Percentiles rank a stretch among this genome's conserved stretches.
Conservation (phyloP, 1,140 invertebrate genomes). For the Drusus annulatus region DNA sequence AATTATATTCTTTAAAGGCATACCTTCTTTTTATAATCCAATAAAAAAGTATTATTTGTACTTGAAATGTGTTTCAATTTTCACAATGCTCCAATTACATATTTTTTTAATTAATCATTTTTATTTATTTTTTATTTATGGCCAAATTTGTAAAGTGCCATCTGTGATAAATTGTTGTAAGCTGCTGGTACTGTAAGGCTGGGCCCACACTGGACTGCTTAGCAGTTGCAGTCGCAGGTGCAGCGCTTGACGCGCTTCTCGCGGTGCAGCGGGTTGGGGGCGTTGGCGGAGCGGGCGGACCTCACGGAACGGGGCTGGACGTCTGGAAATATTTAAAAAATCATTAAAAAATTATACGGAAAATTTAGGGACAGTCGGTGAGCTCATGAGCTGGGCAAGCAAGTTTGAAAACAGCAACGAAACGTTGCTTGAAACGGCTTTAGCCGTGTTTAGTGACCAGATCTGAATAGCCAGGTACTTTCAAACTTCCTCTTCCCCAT, state of each 20-base stretch:
- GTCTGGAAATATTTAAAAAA: conserved; percentile 66
- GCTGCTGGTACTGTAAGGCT: not conserved
- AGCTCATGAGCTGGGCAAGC: no score
- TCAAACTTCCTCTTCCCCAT: no score
- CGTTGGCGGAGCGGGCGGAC: conserved; percentile 66
- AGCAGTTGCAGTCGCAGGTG: conserved; percentile 76
- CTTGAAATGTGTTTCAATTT: conserved; percentile 3
- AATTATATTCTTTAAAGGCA: not conserved
- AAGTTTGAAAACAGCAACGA: no score
- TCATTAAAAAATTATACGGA: no score
- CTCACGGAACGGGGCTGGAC: conserved; percentile 77
- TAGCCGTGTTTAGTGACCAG: no score
- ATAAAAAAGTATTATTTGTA: not conserved
- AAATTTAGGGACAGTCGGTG: no score
- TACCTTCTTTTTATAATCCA: no score
- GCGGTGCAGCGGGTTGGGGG: conserved; percentile 60
- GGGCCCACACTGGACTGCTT: conserved; percentile 52
- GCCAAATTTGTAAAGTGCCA: not conserved
- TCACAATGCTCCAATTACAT: not conserved
- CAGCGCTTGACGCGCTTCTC: conserved; percentile 76
- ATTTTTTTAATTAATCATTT: not conserved
- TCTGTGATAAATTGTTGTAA: not conserved
- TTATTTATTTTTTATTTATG: not conserved
- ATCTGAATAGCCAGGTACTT: no score
- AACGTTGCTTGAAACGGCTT: no score